Evolutionary conservation across 1,140 invertebrate species (phyloP), one percentile per base, ranked within the genome.

Genomic region (Drosophila watanabei): DNA sequence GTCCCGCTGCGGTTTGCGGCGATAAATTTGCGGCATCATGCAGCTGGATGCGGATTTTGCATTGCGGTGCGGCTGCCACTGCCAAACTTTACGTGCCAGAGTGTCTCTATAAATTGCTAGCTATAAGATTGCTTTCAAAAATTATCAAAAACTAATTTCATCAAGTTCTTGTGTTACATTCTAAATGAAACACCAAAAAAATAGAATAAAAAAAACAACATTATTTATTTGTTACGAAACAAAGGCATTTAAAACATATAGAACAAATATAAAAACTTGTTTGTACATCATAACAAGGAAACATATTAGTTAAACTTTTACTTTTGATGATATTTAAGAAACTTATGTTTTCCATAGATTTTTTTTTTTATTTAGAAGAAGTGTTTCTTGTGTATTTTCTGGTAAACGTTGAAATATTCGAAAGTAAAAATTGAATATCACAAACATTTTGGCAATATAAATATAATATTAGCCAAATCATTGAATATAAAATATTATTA

Each of bases 1-100:
- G 61, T 54, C 54, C 75, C 46, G 54, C 56, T 84, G 85, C 85
- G 78, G 85, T 81, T 80, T 65, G 18, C 20, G 61, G 66, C 35
- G 43, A 52, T 52, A 73, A 75, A 73, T 52, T 66, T 62, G 54
- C 30, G 45, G 45, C 59, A 73, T 63, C 56, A 63, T 85, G 65
- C 60, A 69, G 52, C 60, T 71, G 43, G 68, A 66, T 63, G 69
- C 51, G 57, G 60, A 80, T 51, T 70, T 78, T 78, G 70, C 57
- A 70, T 64, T 52, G 32, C 45, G 28, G 52, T 75, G 80, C 32
- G 65, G 63, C 68, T 66, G 70, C 37, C 16, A 28, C 61, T 43
- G 41, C 52, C 59, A 52, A 52, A 46, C 35, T n/a, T 28, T 43
- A 28, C 20, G 51, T 71, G 58, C 20, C 56, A 24, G 60, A 32